phyloP scores from a whole-genome alignment of 2,113 vertebrate species.

The Lethenteron reissneri region DNA sequence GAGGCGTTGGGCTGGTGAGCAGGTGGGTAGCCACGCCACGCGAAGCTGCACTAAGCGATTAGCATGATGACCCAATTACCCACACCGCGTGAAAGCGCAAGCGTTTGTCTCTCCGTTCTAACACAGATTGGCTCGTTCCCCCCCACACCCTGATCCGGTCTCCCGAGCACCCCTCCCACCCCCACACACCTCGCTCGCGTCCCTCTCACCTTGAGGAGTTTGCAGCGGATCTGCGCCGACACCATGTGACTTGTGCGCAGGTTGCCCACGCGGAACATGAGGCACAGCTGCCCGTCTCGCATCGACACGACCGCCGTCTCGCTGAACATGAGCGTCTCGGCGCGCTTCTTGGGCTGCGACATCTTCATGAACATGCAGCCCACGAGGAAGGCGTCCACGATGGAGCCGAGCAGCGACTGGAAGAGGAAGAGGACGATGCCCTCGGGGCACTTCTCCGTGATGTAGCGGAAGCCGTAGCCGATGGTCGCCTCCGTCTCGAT shows the following conservation, averaged over 20 bases:
- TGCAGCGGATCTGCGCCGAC: conserved; percentile 94
- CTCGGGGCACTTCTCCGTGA: conserved; percentile 93
- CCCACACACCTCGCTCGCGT: not conserved
- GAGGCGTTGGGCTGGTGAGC: no score
- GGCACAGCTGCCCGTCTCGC: conserved; percentile 86
- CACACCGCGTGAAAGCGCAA: no score
- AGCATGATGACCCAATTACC: no score
- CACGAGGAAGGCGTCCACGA: conserved; percentile 89
- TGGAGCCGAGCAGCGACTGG: conserved; percentile 91
- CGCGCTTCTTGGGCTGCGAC: conserved; percentile 96
- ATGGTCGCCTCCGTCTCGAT: conserved; percentile 95
- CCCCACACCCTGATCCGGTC: no score
- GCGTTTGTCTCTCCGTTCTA: no score
- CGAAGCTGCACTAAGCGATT: no score
- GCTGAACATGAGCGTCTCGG: conserved; percentile 94
- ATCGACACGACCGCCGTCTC: conserved; percentile 85
- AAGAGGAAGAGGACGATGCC: conserved; percentile 95
- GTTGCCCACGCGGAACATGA: conserved; percentile 97
- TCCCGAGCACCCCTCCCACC: no score
- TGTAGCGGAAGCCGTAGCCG: conserved; percentile 89
- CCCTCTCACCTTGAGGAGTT: conserved; percentile 75
- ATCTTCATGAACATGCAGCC: conserved; percentile 99
- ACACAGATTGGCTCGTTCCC: no score
- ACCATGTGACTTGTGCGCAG: conserved; percentile 99
- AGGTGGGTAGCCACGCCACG: no score